These are phyloP conservation scores for Chydorus sphaericus DNA, from an alignment of 2,888 invertebrate species.

Conservation along the genomic window DNA sequence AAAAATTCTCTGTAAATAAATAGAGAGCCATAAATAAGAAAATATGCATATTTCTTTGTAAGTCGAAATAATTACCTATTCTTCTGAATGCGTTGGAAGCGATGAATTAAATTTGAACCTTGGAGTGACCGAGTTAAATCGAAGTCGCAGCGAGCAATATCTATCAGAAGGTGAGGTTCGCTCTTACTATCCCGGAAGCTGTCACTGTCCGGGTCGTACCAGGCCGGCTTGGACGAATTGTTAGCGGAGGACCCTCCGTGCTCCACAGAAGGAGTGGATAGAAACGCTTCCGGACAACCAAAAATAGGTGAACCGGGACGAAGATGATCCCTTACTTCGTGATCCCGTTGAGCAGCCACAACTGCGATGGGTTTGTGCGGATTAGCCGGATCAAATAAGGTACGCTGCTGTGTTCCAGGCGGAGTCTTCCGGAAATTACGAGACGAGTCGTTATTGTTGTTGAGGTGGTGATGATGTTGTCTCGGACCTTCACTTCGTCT, in stretches of 20 bases:
- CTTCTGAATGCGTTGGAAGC: background rate
- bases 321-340: slow-evolving; percentile 8
- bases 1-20: slow-evolving; percentile 34
- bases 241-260: background rate
- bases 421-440: background rate
- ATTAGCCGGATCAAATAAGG: slow-evolving; percentile 46
- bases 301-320: slow-evolving; percentile 23
- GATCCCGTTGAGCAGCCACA: slow-evolving; percentile 26
- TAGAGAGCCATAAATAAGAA: background rate
- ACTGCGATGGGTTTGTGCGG: slow-evolving; percentile 58
- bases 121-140: slow-evolving; percentile 48
- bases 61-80: background rate
- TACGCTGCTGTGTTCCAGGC: slow-evolving; percentile 30
- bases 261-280: background rate
- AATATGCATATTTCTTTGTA: background rate
- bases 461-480: background rate
- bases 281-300: slow-evolving; percentile 20
- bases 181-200: slow-evolving; percentile 41
- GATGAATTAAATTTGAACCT: slow-evolving; percentile 8
- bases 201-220: slow-evolving; percentile 43
- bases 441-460: background rate
- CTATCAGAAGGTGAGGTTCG: slow-evolving; percentile 44
- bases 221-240: slow-evolving; percentile 28
- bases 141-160: slow-evolving; percentile 50
- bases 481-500: background rate